Evolutionary conservation across 2,797 vertebrate species (phyloP).

Genomic region (Alosa sapidissima): DNA sequence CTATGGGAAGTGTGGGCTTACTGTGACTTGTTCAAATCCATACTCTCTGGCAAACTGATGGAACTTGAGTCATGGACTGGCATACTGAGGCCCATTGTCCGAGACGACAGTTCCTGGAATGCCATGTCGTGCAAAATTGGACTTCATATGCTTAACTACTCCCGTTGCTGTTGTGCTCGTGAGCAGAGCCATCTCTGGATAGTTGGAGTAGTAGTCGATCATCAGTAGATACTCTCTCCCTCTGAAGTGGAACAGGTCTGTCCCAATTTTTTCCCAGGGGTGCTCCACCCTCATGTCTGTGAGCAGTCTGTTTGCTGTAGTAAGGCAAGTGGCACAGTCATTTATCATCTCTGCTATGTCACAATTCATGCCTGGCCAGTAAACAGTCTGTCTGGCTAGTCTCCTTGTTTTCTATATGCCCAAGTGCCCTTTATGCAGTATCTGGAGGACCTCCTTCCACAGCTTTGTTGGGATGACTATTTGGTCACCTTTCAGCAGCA

Average conservation of each 20-base stretch:
- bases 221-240: too few relatives aligned
- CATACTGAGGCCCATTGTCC: too few relatives aligned
- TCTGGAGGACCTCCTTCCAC: neutral
- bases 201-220: too few relatives aligned
- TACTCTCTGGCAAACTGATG: conserved; percentile 5
- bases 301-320: neutral
- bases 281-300: neutral
- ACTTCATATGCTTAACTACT: too few relatives aligned
- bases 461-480: conserved; percentile 24
- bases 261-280: neutral
- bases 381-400: neutral
- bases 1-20: conserved; percentile 33
- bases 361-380: conserved; percentile 35
- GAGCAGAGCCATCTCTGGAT: too few relatives aligned
- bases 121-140: too few relatives aligned
- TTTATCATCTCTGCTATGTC: conserved; percentile 29
- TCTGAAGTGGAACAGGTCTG: too few relatives aligned
- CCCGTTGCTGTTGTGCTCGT: too few relatives aligned
- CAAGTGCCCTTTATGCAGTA: conserved; percentile 8
- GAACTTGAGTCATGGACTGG: too few relatives aligned
- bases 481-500: conserved; percentile 25
- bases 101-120: too few relatives aligned
- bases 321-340: conserved; percentile 21
- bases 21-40: conserved; percentile 32
- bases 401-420: conserved; percentile 33